phyloP scores from a whole-genome alignment of 2,113 vertebrate species.

The Xenopus tropicalis region DNA sequence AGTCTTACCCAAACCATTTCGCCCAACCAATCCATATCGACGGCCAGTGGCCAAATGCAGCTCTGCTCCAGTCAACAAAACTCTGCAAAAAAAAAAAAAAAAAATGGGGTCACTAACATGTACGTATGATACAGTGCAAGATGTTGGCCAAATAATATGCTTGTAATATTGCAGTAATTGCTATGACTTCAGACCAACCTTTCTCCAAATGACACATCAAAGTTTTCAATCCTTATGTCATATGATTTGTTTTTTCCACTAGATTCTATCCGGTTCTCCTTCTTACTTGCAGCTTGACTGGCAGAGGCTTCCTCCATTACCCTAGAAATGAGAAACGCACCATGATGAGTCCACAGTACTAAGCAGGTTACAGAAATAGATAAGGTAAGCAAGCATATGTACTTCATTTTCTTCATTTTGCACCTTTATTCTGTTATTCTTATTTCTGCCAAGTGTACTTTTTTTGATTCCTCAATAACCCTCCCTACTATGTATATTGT shows the following conservation, averaged over 20 bases:
- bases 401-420: too few relatives aligned
- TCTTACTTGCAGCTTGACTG: slow-evolving; percentile 94
- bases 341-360: too few relatives aligned
- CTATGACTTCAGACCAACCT: slow-evolving; percentile 67
- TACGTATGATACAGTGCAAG: too few relatives aligned
- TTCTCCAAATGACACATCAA: slow-evolving; percentile 95
- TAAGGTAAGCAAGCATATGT: too few relatives aligned
- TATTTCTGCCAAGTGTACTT: too few relatives aligned
- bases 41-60: slow-evolving; percentile 81
- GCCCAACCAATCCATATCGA: slow-evolving; percentile 88
- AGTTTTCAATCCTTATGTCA: slow-evolving; percentile 95
- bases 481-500: too few relatives aligned
- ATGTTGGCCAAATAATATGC: too few relatives aligned
- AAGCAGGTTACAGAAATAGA: too few relatives aligned
- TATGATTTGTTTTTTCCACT: slow-evolving; percentile 96
- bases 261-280: slow-evolving; percentile 85
- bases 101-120: background rate
- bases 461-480: too few relatives aligned
- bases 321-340: slow-evolving; percentile 51
- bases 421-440: too few relatives aligned
- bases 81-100: slow-evolving; percentile 59
- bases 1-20: slow-evolving; percentile 94
- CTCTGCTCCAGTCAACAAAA: slow-evolving; percentile 86
- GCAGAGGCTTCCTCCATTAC: slow-evolving; percentile 94
- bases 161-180: background rate